A percentile compares a stretch with the other conserved stretches of the same genome.
Conservation (phyloP, 2,113 vertebrate genomes). For the Sakesphorus luctuosus region DNA sequence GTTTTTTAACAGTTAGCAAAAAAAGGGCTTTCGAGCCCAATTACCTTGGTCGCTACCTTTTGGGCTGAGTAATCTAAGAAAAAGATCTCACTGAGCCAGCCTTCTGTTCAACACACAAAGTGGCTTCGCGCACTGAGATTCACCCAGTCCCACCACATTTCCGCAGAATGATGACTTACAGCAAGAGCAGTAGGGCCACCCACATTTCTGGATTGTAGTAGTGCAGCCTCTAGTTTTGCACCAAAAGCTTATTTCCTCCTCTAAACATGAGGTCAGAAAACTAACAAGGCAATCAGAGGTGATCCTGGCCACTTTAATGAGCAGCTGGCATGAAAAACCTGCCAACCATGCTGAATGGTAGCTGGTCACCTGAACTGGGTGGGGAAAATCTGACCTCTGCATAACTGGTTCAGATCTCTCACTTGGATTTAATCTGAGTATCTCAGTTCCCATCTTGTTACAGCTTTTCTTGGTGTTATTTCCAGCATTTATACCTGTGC, state of each 20-base stretch:
- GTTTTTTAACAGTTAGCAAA: neutral
- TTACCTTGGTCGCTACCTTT: conserved; percentile 24
- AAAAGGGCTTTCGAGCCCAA: neutral
- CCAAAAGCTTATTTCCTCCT: neutral
- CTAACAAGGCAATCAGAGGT: fast-evolving
- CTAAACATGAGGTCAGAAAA: neutral
- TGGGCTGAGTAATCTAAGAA: neutral
- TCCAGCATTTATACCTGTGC: neutral
- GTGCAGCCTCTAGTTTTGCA: neutral
- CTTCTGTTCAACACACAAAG: neutral
- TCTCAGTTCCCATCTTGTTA: neutral
- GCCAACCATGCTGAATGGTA: neutral
- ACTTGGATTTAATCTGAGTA: neutral
- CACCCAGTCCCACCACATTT: neutral
- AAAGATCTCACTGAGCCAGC: neutral
- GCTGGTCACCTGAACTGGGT: neutral
- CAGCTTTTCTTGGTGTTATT: neutral
- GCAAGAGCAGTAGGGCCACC: neutral
- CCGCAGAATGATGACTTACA: fast-evolving
- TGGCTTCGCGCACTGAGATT: neutral
- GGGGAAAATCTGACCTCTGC: neutral
- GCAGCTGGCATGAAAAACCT: neutral
- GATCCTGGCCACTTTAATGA: neutral
- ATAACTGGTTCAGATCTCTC: neutral
- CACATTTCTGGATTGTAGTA: neutral